phyloP scores from a whole-genome alignment of 2,888 invertebrate species.

The Sycophila texana region DNA sequence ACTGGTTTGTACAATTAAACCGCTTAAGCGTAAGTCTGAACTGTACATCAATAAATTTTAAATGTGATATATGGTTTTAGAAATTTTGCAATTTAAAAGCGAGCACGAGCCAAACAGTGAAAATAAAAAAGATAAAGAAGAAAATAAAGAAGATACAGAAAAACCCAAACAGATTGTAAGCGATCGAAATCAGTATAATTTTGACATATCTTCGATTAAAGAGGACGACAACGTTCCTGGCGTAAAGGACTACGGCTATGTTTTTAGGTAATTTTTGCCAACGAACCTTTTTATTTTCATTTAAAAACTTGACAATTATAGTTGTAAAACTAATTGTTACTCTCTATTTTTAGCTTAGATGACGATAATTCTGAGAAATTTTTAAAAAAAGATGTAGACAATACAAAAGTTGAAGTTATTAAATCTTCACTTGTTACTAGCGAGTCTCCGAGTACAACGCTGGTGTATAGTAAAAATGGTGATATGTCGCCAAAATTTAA shows the following conservation, averaged over 20 bases:
- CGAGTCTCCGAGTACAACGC: conserved; percentile 13
- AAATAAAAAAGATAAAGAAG: conserved; percentile 52
- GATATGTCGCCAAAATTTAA: not conserved
- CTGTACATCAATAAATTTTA: not conserved
- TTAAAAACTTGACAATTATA: not conserved
- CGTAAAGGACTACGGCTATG: conserved; percentile 66
- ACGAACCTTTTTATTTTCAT: not conserved
- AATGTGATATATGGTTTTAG: conserved; percentile 60
- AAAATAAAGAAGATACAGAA: conserved; percentile 53
- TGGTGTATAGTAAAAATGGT: conserved; percentile 13
- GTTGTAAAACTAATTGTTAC: not conserved
- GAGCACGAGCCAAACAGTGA: conserved; percentile 61
- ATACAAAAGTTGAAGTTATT: not conserved
- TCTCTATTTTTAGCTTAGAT: conserved; percentile 39
- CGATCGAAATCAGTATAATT: conserved; percentile 68
- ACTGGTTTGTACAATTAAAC: conserved; percentile 77
- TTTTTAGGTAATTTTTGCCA: conserved; percentile 64
- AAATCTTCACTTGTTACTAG: conserved; percentile 16
- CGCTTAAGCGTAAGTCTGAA: not conserved
- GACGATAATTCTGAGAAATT: conserved; percentile 11
- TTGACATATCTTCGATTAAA: conserved; percentile 58
- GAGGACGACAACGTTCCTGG: conserved; percentile 63
- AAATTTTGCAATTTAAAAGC: conserved; percentile 70
- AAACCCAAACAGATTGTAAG: conserved; percentile 62
- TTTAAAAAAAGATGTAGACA: conserved; percentile 19